Evolutionary conservation across 1,140 invertebrate genomes (phyloP).

Genomic region (Bombus pascuorum): DNA sequence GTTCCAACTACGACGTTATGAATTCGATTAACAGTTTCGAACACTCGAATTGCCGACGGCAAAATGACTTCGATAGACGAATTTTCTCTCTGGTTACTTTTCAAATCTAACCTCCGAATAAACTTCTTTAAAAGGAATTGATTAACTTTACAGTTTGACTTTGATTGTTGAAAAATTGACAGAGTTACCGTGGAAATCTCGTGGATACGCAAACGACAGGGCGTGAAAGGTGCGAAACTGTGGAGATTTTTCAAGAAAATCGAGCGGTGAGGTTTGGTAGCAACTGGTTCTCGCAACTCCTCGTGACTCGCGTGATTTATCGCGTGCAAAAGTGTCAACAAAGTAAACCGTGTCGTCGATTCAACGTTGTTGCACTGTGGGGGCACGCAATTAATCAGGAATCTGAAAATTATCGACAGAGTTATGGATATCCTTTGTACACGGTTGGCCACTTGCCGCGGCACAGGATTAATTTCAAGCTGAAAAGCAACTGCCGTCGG

Average conservation of each 20-base stretch:
- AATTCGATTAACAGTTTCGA: conserved; percentile 5
- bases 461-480: conserved; percentile 50
- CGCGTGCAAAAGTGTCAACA: conserved; percentile 42
- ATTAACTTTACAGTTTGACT: too few relatives aligned
- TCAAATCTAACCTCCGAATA: neutral
- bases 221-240: conserved; percentile 16
- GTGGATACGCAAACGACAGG: neutral
- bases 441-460: neutral
- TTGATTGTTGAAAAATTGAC: neutral
- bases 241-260: conserved; percentile 6
- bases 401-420: conserved; percentile 26
- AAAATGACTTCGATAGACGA: neutral
- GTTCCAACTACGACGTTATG: neutral
- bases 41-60: too few relatives aligned
- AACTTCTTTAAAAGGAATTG: neutral
- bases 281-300: conserved; percentile 39
- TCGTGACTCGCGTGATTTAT: conserved; percentile 32
- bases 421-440: conserved; percentile 12
- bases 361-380: neutral
- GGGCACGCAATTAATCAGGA: neutral
- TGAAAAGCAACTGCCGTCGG: conserved; percentile 22
- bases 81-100: neutral
- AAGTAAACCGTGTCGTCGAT: conserved; percentile 36
- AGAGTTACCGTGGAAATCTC: neutral
- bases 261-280: neutral